A percentile compares a stretch with the other conserved stretches of the same genome.
Conservation (phyloP, 2,797 vertebrate genomes). For the Acipenser ruthenus region DNA sequence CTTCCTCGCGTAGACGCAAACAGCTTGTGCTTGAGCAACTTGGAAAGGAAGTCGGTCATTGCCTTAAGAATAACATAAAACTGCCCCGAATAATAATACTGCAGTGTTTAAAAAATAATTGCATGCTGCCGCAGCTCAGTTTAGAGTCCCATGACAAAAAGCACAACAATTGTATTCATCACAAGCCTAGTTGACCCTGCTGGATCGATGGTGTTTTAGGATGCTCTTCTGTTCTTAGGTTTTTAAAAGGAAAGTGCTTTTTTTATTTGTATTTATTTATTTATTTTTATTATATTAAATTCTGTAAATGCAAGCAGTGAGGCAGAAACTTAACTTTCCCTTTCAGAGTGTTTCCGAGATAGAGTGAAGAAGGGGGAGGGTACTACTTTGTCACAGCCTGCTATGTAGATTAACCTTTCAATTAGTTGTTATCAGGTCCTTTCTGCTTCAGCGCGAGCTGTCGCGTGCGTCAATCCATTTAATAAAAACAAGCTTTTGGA, state of each 20-base stretch:
- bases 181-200: no score
- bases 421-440: slow-evolving; percentile 89
- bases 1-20: no score
- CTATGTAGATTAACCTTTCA: slow-evolving; percentile 95
- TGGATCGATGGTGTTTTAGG: slow-evolving; percentile 2
- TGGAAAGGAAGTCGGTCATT: no score
- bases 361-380: slow-evolving; percentile 75
- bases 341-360: slow-evolving; percentile 55
- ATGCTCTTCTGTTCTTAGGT: slow-evolving; percentile 8
- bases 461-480: slow-evolving; percentile 57
- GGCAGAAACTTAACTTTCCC: slow-evolving; percentile 22
- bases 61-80: no score
- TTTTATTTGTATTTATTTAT: no score
- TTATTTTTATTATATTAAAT: no score
- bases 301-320: slow-evolving; percentile 19
- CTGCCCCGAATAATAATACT: no score
- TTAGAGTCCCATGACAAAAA: no score
- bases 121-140: no score
- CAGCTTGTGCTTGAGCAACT: no score
- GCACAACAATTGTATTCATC: no score
- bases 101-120: no score
- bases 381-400: slow-evolving; percentile 88
- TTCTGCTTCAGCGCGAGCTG: slow-evolving; percentile 63
- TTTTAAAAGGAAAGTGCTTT: not conserved
- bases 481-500: slow-evolving; percentile 47